Evolutionary conservation across 2,113 vertebrate genomes (phyloP).

Genomic region (Grantiella picta): DNA sequence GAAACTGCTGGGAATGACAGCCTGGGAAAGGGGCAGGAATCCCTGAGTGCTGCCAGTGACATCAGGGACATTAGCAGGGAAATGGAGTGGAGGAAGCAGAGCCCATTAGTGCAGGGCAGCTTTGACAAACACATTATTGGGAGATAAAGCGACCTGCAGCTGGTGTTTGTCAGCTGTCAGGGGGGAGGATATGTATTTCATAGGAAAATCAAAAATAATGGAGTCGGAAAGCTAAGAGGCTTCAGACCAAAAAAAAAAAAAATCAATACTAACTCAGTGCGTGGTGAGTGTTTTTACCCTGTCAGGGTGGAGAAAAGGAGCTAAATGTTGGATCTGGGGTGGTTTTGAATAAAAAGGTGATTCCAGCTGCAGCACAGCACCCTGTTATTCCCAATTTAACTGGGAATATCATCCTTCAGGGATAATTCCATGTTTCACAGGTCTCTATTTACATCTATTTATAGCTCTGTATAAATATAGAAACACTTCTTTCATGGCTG

Average conservation of each 20-base stretch:
- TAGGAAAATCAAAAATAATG: slow-evolving; percentile 87
- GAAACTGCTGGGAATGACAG: slow-evolving; percentile 51
- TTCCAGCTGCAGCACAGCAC: background rate
- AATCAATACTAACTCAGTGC: slow-evolving; percentile 76
- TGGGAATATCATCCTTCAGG: background rate
- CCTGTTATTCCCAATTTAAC: background rate
- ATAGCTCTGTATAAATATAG: fast-evolving
- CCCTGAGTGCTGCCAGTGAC: slow-evolving; percentile 48
- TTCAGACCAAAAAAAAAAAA: slow-evolving; percentile 68
- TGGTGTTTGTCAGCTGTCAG: slow-evolving; percentile 89
- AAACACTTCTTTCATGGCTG: background rate
- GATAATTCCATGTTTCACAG: background rate
- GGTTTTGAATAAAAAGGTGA: background rate
- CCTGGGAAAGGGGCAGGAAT: slow-evolving; percentile 33
- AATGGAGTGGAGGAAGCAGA: slow-evolving; percentile 56
- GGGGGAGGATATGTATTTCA: slow-evolving; percentile 82
- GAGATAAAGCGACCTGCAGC: slow-evolving; percentile 86
- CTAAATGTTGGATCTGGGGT: slow-evolving; percentile 1
- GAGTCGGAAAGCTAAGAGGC: slow-evolving; percentile 77
- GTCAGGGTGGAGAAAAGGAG: slow-evolving; percentile 67
- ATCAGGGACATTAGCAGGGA: slow-evolving; percentile 74
- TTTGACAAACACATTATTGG: slow-evolving; percentile 85
- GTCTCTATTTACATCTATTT: background rate
- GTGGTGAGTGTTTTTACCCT: slow-evolving; percentile 49
- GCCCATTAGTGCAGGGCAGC: slow-evolving; percentile 79